These are phyloP conservation scores for Bombus ignitus DNA, from an alignment of 1,140 invertebrate genomes.

Conservation along the genomic window DNA sequence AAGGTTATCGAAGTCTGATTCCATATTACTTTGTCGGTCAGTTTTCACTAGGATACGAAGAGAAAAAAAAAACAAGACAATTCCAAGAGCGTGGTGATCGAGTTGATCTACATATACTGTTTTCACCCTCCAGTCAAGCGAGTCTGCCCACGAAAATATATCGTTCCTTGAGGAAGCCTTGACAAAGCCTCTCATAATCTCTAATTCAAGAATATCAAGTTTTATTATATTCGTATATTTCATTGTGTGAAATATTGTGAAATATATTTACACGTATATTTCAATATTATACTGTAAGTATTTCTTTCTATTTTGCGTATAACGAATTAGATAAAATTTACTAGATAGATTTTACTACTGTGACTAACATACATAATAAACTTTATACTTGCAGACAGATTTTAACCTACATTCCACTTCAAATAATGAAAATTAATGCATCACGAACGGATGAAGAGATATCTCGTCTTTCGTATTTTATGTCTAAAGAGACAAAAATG, in stretches of 20 bases:
- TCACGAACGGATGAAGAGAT: no score
- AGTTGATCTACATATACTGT: slow-evolving; percentile 53
- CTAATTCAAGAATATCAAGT: not conserved
- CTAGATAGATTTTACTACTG: no score
- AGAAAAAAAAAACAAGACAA: slow-evolving; percentile 31
- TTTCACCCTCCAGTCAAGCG: slow-evolving; percentile 40
- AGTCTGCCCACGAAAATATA: slow-evolving; percentile 40
- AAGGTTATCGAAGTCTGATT: slow-evolving; percentile 23
- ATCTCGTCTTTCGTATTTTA: no score
- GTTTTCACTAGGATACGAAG: slow-evolving; percentile 32
- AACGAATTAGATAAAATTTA: not conserved
- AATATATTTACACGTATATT: not conserved
- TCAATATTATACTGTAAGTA: not conserved
- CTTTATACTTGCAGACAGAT: no score
- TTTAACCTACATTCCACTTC: no score
- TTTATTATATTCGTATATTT: not conserved
- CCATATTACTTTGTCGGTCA: slow-evolving; percentile 61
- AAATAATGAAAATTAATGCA: no score
- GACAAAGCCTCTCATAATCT: not conserved
- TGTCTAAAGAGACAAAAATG: no score
- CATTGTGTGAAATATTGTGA: not conserved
- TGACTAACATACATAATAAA: no score
- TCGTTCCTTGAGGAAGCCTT: not conserved
- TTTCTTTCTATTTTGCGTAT: not conserved
- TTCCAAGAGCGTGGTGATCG: slow-evolving; percentile 41